phyloP scores from a whole-genome alignment of 2,113 vertebrate species.

The Atlantisia rogersi region DNA sequence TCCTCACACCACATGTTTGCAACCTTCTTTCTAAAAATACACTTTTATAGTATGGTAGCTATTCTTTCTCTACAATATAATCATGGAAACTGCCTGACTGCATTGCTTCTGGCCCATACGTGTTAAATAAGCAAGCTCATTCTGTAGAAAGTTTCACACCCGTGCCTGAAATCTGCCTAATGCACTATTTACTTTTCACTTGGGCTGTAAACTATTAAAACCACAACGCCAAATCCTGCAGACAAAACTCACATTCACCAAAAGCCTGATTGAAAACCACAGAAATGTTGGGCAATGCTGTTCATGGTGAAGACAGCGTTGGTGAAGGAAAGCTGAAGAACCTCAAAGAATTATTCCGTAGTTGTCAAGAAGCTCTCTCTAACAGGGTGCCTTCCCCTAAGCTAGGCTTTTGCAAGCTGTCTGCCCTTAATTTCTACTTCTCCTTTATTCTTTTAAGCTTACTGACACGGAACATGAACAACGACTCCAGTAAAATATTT shows the following conservation, averaged over 20 bases:
- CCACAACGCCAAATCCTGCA: neutral
- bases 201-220: constrained; percentile 37
- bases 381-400: neutral
- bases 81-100: constrained; percentile 5
- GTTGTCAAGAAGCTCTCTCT: neutral
- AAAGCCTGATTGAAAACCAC: neutral
- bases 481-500: neutral
- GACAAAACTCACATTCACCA: constrained; percentile 40
- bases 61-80: neutral
- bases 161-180: neutral
- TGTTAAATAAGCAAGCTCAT: constrained; percentile 39
- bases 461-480: neutral
- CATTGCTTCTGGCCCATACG: neutral
- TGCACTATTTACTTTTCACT: constrained; percentile 24
- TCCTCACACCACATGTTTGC: neutral
- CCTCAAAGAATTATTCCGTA: neutral
- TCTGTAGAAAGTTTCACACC: constrained; percentile 5
- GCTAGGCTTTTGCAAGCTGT: neutral
- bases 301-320: neutral
- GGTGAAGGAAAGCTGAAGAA: neutral
- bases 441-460: neutral
- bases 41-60: neutral
- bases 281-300: neutral
- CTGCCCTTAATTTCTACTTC: neutral
- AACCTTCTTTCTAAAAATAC: constrained; percentile 28